These are phyloP conservation scores for Rhingia rostrata DNA, from an alignment of 2,888 invertebrate genomes.

Conservation along the genomic window DNA sequence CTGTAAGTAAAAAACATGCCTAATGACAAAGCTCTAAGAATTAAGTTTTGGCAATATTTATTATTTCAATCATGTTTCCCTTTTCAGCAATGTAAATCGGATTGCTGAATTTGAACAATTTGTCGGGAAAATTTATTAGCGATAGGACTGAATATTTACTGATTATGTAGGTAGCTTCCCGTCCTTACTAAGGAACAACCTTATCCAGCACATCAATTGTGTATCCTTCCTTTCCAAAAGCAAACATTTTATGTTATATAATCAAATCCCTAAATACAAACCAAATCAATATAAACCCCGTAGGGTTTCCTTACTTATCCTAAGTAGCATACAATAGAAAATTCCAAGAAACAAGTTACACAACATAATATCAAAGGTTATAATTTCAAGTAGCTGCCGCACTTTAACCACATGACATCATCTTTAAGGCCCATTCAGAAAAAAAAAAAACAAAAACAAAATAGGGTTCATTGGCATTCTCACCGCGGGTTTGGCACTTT, in stretches of 20 bases:
- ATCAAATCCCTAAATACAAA: neutral
- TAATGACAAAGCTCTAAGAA: no score
- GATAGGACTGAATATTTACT: no score
- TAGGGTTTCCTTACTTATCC: neutral
- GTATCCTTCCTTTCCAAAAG: no score
- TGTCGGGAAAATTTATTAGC: no score
- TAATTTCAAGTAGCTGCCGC: neutral
- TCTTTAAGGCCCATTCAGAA: neutral
- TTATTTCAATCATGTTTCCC: no score
- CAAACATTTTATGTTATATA: neutral
- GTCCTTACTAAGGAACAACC: no score
- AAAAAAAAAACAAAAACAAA: neutral
- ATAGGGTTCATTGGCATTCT: conserved; percentile 29
- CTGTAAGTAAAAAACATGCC: no score
- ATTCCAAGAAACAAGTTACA: neutral
- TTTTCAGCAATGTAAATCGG: no score
- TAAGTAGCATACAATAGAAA: neutral
- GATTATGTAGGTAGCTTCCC: no score
- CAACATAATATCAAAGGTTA: conserved; percentile 1
- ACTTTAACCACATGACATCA: conserved; percentile 14
- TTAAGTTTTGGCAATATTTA: no score
- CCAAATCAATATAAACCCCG: neutral
- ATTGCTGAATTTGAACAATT: no score
- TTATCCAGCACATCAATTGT: no score
- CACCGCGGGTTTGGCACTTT: conserved; percentile 31